Base-by-base conservation (phyloP, 2,888 invertebrate species). In the Tuberolachnus salignus region DNA sequence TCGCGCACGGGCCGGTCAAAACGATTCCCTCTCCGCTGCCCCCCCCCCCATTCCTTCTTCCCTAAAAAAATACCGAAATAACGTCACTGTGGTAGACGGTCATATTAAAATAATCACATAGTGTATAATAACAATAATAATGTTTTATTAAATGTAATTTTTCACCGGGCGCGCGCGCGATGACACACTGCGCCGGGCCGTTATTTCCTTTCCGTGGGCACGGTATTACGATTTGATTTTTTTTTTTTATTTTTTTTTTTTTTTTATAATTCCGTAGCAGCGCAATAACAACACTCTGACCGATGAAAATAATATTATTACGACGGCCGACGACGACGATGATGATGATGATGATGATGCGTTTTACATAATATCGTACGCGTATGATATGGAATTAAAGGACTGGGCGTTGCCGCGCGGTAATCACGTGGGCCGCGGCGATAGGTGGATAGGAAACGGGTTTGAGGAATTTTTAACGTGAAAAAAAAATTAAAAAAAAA, bases 391-490 rank as follows among this genome's bases (percentile, higher is more conserved):
- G 21, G 34, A 67, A 78, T 78, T 69, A 78, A 69, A 78, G 59
- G 57, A 67, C 21, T 78, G 78, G 78, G 78, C 78, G 78, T 78
- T 67, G 59, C 59, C 21, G 78, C 23, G 69, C 23, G 69, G 69
- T 61, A 78, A 78, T 78, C 67, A 59, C 59, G 69, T 78, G 78
- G 78, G 78, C 23, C 23, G 34, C 34, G 69, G 49, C 42, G 66
- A 67, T 57, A 67, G 64, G 66, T 55, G 66, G 57, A 19, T 67
- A 46, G 57, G 26, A 67, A 69, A 78, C 78, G 78, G 59, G 78
- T 78, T 78, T 73, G 10, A 69, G 69, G 69, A 78, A 78, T 69
- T 69, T 51, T 69, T 51, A 67, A 66, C 66, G 66, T 75, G n/a
- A n/a, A n/a, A n/a, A n/a, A n/a, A n/a, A n/a, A n/a, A n/a, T n/a